Base-by-base conservation (phyloP, 2,888 invertebrate genomes). In the Apamea sordens region DNA sequence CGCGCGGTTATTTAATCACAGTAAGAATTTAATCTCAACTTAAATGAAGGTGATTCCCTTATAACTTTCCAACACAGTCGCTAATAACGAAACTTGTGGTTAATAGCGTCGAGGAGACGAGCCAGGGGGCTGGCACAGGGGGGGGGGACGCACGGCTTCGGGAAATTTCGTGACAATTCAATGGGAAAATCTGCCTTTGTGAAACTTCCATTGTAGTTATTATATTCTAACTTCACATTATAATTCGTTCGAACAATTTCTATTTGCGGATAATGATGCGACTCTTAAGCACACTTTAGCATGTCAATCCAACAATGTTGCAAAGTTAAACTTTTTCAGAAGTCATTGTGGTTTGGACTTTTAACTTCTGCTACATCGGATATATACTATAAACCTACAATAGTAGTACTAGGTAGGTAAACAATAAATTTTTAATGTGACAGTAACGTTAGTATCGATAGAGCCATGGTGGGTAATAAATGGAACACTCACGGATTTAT, bases 21-120 rank as follows among this genome's bases (percentile, higher is more conserved):
- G 93, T 94, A 93, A 95, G 94, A 95, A 95, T 95, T 95, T 95
- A 95, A 96, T 95, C 94, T 94, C 91, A 96, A 96, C 94, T 96
- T 95, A 95, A 95, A 96, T 96, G 92, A 94, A 95, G 95, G 95
- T 95, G 94, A 96, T 96, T 96, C 94, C 93, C 93, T 94, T 94
- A 93, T 93, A 96, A 96, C 94, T 96, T 96, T 95, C 93, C 92
- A 93, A 94, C 95, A 94, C 93, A 95, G 95, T 94, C 93, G 94
- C 95, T 96, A 95, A 96, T 96, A 96, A 95, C 95, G 93, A 95
- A 96, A 96, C 95, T 96, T 96, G 95, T 91, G 95, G 95, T 95
- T 95, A 94, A 95, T 94, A 95, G 94, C 94, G 89, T 90, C 83
- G 89, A 86, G 90, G 84, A 87, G 90, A 86, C 76, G 84, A 84